A percentile compares a stretch with the other conserved stretches of the same genome.
Conservation (phyloP, 1,140 invertebrate genomes). For the Microplitis mediator region DNA sequence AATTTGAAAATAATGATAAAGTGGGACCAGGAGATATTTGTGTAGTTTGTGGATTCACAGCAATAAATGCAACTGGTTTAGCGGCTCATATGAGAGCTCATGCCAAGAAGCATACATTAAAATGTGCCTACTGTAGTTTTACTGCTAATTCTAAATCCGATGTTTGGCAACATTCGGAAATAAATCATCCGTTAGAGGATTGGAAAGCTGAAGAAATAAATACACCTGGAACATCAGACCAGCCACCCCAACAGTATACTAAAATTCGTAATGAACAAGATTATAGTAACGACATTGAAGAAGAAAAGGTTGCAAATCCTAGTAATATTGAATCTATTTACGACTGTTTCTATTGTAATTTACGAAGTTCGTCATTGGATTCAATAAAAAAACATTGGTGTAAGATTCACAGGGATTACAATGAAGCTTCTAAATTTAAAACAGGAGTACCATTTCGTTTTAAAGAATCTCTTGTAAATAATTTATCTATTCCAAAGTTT, state of each 20-base stretch:
- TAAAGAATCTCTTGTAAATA: constrained; percentile 24
- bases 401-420: constrained; percentile 34
- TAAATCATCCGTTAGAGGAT: constrained; percentile 45
- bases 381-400: constrained; percentile 44
- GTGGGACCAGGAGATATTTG: constrained; percentile 36
- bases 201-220: constrained; percentile 33
- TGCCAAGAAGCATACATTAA: constrained; percentile 31
- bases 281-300: constrained; percentile 39
- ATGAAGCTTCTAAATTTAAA: neutral
- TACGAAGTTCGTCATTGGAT: constrained; percentile 38
- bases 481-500: neutral
- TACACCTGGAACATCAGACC: neutral
- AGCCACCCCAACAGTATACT: neutral
- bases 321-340: constrained; percentile 29
- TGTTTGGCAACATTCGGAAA: constrained; percentile 48
- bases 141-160: constrained; percentile 38
- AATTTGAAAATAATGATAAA: constrained; percentile 22
- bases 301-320: constrained; percentile 27
- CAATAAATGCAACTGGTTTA: constrained; percentile 44
- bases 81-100: constrained; percentile 50
- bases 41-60: constrained; percentile 45
- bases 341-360: constrained; percentile 46
- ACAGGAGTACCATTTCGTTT: constrained; percentile 38
- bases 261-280: constrained; percentile 19
- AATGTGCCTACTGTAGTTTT: constrained; percentile 51